These are phyloP conservation scores for Chamaedrilus cognettii DNA, from an alignment of 2,888 invertebrate species.

Conservation along the genomic window DNA sequence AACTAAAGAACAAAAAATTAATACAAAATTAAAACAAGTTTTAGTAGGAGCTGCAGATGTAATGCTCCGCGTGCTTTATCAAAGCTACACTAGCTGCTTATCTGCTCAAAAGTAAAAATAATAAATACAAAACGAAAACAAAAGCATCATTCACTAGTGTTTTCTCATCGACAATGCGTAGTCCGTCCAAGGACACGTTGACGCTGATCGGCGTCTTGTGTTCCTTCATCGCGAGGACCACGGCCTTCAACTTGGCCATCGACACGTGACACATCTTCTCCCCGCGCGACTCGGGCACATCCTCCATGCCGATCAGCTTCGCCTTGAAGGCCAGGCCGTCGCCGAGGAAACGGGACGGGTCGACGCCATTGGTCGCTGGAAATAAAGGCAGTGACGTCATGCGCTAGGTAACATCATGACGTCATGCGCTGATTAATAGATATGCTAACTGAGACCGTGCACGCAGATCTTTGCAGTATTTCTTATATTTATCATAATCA, in stretches of 20 bases:
- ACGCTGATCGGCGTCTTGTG: slow-evolving; percentile 97
- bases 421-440: too few species aligned
- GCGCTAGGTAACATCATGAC: too few species aligned
- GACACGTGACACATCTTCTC: slow-evolving; percentile 99
- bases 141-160: slow-evolving; percentile 74
- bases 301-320: slow-evolving; percentile 95
- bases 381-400: background rate
- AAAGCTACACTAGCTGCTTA: too few species aligned
- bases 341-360: slow-evolving; percentile 73
- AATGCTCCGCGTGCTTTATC: too few species aligned
- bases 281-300: slow-evolving; percentile 93
- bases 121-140: too few species aligned
- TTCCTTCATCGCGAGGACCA: slow-evolving; percentile 83
- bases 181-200: slow-evolving; percentile 94
- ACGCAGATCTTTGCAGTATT: too few species aligned
- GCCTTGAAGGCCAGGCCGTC: slow-evolving; percentile 98
- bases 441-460: too few species aligned
- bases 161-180: slow-evolving; percentile 92
- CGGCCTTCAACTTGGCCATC: slow-evolving; percentile 82
- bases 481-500: too few species aligned
- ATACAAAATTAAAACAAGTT: too few species aligned
- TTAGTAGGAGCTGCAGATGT: too few species aligned
- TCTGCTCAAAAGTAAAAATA: too few species aligned
- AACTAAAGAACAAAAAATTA: too few species aligned
- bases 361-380: slow-evolving; percentile 9